phyloP scores from a whole-genome alignment of 37 sponge, comb jelly and placozoan genomes.

The Trichoplax adhaerens region DNA sequence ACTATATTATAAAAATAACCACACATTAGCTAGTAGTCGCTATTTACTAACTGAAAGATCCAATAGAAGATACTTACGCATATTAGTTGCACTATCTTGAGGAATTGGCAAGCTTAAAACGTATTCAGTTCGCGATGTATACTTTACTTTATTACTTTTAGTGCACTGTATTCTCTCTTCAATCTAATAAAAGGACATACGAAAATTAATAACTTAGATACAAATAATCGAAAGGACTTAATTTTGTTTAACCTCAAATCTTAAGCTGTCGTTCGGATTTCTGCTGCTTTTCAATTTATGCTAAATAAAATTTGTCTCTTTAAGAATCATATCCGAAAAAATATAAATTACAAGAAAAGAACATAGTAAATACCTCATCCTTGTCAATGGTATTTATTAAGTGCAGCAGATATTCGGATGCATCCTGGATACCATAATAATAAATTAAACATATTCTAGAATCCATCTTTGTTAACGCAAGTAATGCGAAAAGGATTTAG shows the following conservation, averaged over 20 bases:
- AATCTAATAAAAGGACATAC: slow-evolving; percentile 16
- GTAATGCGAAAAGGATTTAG: neutral
- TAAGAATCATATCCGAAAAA: neutral
- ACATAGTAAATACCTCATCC: slow-evolving; percentile 6
- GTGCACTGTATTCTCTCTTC: slow-evolving; percentile 68
- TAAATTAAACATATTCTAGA: slow-evolving; percentile 1
- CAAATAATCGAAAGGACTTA: neutral
- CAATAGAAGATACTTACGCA: no score
- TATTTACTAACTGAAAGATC: no score
- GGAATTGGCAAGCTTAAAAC: slow-evolving; percentile 53
- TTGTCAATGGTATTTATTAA: slow-evolving; percentile 42
- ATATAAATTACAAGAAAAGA: neutral
- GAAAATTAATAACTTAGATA: neutral
- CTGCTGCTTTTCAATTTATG: slow-evolving; percentile 1
- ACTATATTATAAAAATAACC: no score
- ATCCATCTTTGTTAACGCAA: neutral
- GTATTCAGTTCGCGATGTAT: slow-evolving; percentile 33
- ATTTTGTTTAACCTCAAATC: slow-evolving; percentile 23
- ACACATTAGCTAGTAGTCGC: no score
- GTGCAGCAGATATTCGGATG: slow-evolving; percentile 71
- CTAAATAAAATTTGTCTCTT: slow-evolving; percentile 4
- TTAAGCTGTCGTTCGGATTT: slow-evolving; percentile 29
- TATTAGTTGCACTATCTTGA: slow-evolving; percentile 52
- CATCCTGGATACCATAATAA: slow-evolving; percentile 30
- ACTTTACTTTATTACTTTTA: slow-evolving; percentile 41